Base-by-base conservation (phyloP, 2,888 invertebrate species). In the Anthoptus insignis region DNA sequence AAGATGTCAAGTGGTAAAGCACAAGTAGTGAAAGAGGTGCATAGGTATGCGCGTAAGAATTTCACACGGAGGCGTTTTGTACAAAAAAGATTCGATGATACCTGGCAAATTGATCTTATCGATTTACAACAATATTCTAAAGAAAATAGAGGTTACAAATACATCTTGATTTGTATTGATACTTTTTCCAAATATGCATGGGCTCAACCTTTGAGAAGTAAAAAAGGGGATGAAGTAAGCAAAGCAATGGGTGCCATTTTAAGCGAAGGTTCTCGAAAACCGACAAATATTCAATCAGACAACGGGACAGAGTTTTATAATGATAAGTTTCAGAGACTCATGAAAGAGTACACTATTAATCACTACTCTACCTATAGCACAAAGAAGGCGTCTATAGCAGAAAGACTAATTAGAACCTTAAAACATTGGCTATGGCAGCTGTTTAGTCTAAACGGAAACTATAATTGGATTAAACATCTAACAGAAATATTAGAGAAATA, bases 21-120 rank as follows among this genome's bases (percentile, higher is more conserved):
- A 9, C 32, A 32, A 32, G 32, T 42, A 16, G 42, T 42, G 7
- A 42, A 42, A 47, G 21, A 21, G 21, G n/a, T n/a, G n/a, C n/a
- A n/a, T n/a, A n/a, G n/a, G n/a, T n/a, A 47, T 47, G 47, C 47
- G 9, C 19, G 22, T 8, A 21, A 21, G 66, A 86, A 87, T 84
- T 82, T 75, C 58, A 70, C 70, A 32, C 70, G 82, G 21, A 71
- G 84, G 39, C 64, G 69, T 53, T 80, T 81, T 29, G 73, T 82
- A 21, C 73, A 81, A 34, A 81, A 81, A 67, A 83, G 78, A 39
- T 70, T 87, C 4, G 79, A 86, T 75, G 85, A 89, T 69, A 73
- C 84, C 16, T 86, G 82, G 86, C 88, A 89, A 77, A 81, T 81
- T 14, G 87, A 89, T 78, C 73, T 88, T 3, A 83, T 76, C 53